Evolutionary conservation across 1,140 invertebrate genomes (phyloP).

Genomic region (Polypedilum pembai): DNA sequence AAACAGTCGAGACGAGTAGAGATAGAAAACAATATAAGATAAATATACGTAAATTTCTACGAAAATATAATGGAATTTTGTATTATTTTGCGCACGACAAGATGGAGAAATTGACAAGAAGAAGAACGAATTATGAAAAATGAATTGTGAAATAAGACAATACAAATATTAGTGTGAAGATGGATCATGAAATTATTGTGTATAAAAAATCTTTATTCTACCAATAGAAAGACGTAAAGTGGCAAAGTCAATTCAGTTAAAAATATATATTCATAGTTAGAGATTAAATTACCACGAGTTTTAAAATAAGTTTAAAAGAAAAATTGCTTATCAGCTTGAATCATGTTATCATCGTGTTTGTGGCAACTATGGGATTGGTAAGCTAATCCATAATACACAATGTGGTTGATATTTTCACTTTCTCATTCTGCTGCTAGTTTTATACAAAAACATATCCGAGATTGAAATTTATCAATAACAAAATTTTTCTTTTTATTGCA

Average conservation of each 20-base stretch:
- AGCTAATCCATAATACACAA: conserved; percentile 36
- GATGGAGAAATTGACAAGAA: too few species aligned
- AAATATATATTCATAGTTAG: neutral
- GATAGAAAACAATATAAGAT: too few species aligned
- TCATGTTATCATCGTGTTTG: conserved; percentile 45
- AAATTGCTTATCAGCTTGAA: neutral
- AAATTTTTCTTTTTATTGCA: conserved; percentile 44
- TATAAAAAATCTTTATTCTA: too few species aligned
- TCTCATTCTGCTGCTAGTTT: conserved; percentile 18
- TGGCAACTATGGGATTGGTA: conserved; percentile 62
- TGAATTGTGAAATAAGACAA: too few species aligned
- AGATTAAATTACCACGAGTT: neutral
- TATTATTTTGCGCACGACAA: too few species aligned
- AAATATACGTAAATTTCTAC: too few species aligned
- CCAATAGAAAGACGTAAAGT: too few species aligned
- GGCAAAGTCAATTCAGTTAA: neutral
- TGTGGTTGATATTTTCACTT: conserved; percentile 29
- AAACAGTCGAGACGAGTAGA: too few species aligned
- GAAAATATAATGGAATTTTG: too few species aligned
- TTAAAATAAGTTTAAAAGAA: neutral
- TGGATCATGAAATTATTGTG: too few species aligned
- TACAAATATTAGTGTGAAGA: too few species aligned
- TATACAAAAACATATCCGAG: neutral
- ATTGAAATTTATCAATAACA: conserved; percentile 28
- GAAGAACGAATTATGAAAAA: too few species aligned